Base-by-base conservation (phyloP, 2,888 invertebrate genomes). In the Caradrina clavipalpis region DNA sequence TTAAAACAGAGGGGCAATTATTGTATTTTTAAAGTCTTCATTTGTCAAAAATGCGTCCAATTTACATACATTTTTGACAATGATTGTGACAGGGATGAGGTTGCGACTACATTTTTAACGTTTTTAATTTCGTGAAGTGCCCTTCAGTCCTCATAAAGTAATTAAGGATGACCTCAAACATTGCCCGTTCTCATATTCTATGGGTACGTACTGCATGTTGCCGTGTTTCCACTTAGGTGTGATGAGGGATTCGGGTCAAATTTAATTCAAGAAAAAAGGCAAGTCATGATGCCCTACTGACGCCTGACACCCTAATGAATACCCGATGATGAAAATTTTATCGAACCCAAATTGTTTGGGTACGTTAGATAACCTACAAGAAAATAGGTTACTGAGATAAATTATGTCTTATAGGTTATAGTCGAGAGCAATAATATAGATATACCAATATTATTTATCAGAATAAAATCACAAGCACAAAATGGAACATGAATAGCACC, bases 211-310 rank as follows among this genome's bases (percentile, higher is more conserved):
- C 56, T 74, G 58, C 47, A 75, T 54, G 21, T 26, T 60, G 50
- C 64, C 60, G 58, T 69, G 56, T 73, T 79, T 55, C 63, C 73
- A 73, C 77, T 79, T 69, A 59, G 68, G 73, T 77, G 65, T 69
- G 82, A 77, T 72, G 70, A 81, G 66, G 77, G 74, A 63, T 26
- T 82, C 19, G 63, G 73, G 60, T 64, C 71, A 42, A 74, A 69
- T 82, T 82, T 82, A 80, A 79, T 81, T 71, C 70, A 69, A 69
- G 69, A 51, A 69, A 73, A 69, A 78, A 53, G 31, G 76, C 76
- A 62, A 82, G 70, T 82, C 81, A 75, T 65, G 65, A 59, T 77
- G 82, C 76, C 71, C 56, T 54, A 26, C 63, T 65, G 57, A 79
- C 59, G 61, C 54, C 64, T 64, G 61, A 79, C 73, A 50, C 54